These are phyloP conservation scores for Hedychridium roseum DNA, from an alignment of 2,888 invertebrate genomes.

Conservation along the genomic window DNA sequence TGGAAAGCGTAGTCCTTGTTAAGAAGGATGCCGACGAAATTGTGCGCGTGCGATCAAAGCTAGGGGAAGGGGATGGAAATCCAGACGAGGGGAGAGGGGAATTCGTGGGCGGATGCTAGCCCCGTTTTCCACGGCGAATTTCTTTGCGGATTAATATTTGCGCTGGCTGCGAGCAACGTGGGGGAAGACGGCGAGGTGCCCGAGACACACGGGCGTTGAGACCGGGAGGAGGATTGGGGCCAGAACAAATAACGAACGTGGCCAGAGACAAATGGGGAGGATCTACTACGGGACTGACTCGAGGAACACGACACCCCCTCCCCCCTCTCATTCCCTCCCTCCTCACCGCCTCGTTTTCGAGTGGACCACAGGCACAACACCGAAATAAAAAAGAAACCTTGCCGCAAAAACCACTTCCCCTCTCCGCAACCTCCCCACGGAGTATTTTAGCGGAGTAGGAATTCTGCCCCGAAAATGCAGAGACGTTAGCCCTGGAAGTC, in stretches of 20 bases:
- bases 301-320: slow-evolving; percentile 17
- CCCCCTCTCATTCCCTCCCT: no score
- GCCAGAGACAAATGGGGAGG: slow-evolving; percentile 31
- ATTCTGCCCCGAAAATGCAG: no score
- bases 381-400: no score
- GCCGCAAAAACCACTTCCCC: no score
- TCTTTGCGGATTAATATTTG: slow-evolving; percentile 39
- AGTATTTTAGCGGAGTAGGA: no score
- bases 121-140: slow-evolving; percentile 23
- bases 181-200: slow-evolving; percentile 1
- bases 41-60: slow-evolving; percentile 8
- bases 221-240: background rate
- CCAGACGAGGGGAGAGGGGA: background rate
- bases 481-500: no score
- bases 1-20: no score
- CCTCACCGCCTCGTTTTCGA: no score
- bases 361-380: no score
- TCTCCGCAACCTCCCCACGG: no score
- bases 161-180: slow-evolving; percentile 16
- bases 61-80: slow-evolving; percentile 1
- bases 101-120: slow-evolving; percentile 3
- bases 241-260: slow-evolving; percentile 33
- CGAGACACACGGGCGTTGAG: background rate
- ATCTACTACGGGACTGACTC: slow-evolving; percentile 16
- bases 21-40: slow-evolving; percentile 6